Base-by-base conservation (phyloP, 2,888 invertebrate genomes). In the Melanostoma mellinum region DNA sequence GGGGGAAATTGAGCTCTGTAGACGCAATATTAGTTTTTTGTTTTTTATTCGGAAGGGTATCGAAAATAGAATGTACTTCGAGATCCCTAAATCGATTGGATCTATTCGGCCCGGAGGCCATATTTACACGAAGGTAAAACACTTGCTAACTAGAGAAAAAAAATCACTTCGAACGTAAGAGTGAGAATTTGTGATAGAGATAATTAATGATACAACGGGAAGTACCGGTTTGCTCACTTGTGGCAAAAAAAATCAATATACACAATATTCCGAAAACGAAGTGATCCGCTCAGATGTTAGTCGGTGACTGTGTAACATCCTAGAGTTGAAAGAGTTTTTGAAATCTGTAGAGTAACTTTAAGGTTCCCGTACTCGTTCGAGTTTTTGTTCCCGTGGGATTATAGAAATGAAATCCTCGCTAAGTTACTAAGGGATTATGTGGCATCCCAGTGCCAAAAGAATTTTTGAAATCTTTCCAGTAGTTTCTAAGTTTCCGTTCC, bases 81-180 rank as follows among this genome's bases (percentile, higher is more conserved):
- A 58, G 58, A 58, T 58, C 58, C 6, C 40, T 46, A 6, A 10
- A 61, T 61, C 61, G 61, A 46, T 61, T 61, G 2, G 46, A 35
- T 61, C 46, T 61, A 35, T 61, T 35, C 2, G 61, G 48, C 61
- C 61, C 61, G 61, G 36, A 48, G 36, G 48, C 48, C 61, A 63
- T 63, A 36, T 2, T 48, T 46, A 48, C 61, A 30, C 61, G 3
- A 2, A 9, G 6, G 8, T 1, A n/a, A n/a, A n/a, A 67, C 33
- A 52, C 65, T 52, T 2, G n/a, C 33, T 67, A 2, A 30, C 2
- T 6, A 42, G 1, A 36, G 6, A n/a, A 8, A 32, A 40, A 42
- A 52, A 32, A 32, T 9, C n/a, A n/a, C n/a, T n/a, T n/a, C n/a
- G n/a, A n/a, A n/a, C n/a, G n/a, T n/a, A n/a, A n/a, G n/a, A n/a